These are phyloP conservation scores for Pseudomyrmex gracilis DNA, from an alignment of 1,140 invertebrate species.

Conservation along the genomic window DNA sequence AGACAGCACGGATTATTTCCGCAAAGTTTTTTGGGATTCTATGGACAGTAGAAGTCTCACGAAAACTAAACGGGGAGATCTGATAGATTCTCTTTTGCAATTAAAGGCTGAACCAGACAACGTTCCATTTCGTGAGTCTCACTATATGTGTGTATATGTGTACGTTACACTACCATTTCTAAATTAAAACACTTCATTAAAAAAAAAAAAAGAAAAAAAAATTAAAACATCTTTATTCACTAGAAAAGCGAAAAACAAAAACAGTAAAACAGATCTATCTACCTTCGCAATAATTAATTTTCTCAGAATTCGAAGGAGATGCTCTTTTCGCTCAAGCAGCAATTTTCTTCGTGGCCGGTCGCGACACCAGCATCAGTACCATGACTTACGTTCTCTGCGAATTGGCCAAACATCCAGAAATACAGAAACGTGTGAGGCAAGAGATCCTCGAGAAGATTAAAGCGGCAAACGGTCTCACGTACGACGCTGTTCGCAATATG, in stretches of 20 bases:
- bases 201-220: no score
- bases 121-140: slow-evolving; percentile 77
- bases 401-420: slow-evolving; percentile 86
- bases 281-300: no score
- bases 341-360: slow-evolving; percentile 89
- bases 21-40: slow-evolving; percentile 80
- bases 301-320: slow-evolving; percentile 86
- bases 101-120: slow-evolving; percentile 80
- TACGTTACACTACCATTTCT: no score
- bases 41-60: slow-evolving; percentile 76
- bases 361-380: slow-evolving; percentile 87
- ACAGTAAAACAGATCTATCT: no score
- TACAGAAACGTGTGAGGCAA: slow-evolving; percentile 85
- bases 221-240: no score
- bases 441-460: slow-evolving; percentile 83
- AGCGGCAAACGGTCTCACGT: no score
- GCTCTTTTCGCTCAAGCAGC: slow-evolving; percentile 89
- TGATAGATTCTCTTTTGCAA: slow-evolving; percentile 81
- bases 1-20: slow-evolving; percentile 59
- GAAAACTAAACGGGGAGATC: slow-evolving; percentile 79
- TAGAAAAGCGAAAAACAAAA: no score
- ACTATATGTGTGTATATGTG: no score
- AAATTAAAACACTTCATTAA: no score
- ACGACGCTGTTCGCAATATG: slow-evolving; percentile 82
- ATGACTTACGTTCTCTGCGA: slow-evolving; percentile 86